Percentiles rank a stretch among this genome's conserved stretches.
These are phyloP conservation scores for Helostoma temminkii DNA, from an alignment of 2,797 vertebrate species.

Conservation along the genomic window DNA sequence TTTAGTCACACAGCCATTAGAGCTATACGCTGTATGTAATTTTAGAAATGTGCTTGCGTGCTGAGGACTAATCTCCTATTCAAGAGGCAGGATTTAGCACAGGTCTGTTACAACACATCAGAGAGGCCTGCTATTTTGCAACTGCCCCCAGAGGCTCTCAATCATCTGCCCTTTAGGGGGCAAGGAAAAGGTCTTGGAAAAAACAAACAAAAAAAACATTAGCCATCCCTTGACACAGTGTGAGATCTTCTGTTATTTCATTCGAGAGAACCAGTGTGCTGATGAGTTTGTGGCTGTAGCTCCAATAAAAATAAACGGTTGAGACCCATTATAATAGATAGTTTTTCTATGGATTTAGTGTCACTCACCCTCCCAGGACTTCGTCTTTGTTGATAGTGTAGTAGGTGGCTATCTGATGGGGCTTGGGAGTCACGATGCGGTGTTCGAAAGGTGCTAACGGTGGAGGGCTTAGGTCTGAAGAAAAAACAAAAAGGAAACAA, in stretches of 20 bases:
- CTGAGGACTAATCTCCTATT: constrained; percentile 63
- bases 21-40: constrained; percentile 57
- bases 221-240: constrained; percentile 18
- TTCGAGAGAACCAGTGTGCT: constrained; percentile 16
- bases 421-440: constrained; percentile 91
- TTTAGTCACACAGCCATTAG: constrained; percentile 33
- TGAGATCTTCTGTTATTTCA: constrained; percentile 55
- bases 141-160: constrained; percentile 8
- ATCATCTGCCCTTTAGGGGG: constrained; percentile 49
- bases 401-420: constrained; percentile 86
- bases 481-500: constrained; percentile 54
- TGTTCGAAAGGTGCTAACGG: constrained; percentile 94
- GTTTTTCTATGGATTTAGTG: not conserved
- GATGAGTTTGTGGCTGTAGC: constrained; percentile 4
- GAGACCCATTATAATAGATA: not conserved
- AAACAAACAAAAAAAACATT: too few relatives aligned
- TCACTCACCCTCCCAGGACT: constrained; percentile 93
- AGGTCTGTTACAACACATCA: constrained; percentile 66
- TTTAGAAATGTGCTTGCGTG: constrained; percentile 64
- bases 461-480: constrained; percentile 84
- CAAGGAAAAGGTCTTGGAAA: constrained; percentile 40
- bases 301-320: constrained; percentile 30
- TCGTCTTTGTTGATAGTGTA: constrained; percentile 91
- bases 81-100: constrained; percentile 63
- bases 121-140: constrained; percentile 38